These are phyloP conservation scores for Carettochelys insculpta DNA, from an alignment of 2,113 vertebrate species.

Conservation along the genomic window DNA sequence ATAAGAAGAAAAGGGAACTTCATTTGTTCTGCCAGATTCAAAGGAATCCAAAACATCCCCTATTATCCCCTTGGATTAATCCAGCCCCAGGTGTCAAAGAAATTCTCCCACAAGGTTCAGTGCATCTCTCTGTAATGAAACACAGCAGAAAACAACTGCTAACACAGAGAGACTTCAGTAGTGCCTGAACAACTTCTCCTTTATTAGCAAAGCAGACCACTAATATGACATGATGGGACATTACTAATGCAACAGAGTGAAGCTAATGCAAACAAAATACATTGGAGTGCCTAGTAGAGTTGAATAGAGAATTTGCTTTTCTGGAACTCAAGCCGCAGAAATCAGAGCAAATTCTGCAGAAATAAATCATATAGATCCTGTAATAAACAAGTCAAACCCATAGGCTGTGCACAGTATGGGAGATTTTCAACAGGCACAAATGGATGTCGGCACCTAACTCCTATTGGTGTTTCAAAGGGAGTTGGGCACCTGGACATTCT, in stretches of 20 bases:
- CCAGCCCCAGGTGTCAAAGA: neutral
- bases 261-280: constrained; percentile 68
- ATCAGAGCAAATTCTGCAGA: constrained; percentile 40
- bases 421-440: neutral
- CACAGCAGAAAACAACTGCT: constrained; percentile 41
- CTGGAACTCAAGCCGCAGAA: constrained; percentile 20
- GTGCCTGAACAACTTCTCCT: constrained; percentile 16
- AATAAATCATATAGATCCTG: neutral
- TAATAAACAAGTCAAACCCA: neutral
- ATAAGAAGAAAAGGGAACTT: neutral
- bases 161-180: constrained; percentile 44
- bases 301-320: constrained; percentile 63
- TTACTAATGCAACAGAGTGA: constrained; percentile 68
- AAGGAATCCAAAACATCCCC: neutral
- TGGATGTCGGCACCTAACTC: neutral
- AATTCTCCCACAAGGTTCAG: neutral
- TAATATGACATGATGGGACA: constrained; percentile 66
- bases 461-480: neutral
- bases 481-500: neutral
- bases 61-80: constrained; percentile 27
- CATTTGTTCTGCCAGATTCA: neutral
- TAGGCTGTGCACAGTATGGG: neutral
- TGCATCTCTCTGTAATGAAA: constrained; percentile 17
- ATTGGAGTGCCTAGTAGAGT: constrained; percentile 49
- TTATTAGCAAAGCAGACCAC: constrained; percentile 50